A percentile compares a stretch with the other conserved stretches of the same genome.
Evolutionary conservation across 2,888 invertebrate genomes (phyloP).

Genomic region (Linyphia triangularis): DNA sequence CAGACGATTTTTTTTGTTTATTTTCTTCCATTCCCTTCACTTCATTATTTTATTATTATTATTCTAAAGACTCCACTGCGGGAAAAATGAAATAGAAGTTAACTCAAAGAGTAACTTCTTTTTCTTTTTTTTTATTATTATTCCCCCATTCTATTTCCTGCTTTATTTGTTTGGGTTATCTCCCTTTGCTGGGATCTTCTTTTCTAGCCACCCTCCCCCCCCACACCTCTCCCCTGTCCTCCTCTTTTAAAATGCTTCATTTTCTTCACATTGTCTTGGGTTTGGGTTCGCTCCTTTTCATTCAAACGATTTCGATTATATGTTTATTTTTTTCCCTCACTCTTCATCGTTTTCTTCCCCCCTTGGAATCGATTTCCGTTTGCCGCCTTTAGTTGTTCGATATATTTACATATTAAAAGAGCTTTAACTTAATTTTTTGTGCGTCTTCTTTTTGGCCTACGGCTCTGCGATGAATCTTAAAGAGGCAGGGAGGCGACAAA

Average conservation of each 20-base stretch:
- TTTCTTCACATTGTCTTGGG: conserved; percentile 62
- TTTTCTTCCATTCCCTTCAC: conserved; percentile 54
- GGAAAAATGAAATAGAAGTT: conserved; percentile 70
- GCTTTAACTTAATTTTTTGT: conserved; percentile 72
- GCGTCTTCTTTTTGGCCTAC: conserved; percentile 24
- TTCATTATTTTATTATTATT: conserved; percentile 74
- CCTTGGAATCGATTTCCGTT: conserved; percentile 69
- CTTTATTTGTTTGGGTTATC: conserved; percentile 30
- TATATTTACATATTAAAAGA: conserved; percentile 75
- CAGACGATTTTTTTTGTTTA: conserved; percentile 56
- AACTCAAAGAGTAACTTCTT: conserved; percentile 75
- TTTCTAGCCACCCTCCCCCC: not conserved
- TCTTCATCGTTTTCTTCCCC: conserved; percentile 22
- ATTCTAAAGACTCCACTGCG: conserved; percentile 60
- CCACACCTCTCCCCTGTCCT: conserved; percentile 11
- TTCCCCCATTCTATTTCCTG: conserved; percentile 29
- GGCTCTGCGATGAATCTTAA: conserved; percentile 69
- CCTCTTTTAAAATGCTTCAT: conserved; percentile 74
- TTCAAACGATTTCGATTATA: conserved; percentile 74
- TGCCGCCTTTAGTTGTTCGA: conserved; percentile 70
- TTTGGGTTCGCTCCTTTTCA: conserved; percentile 48
- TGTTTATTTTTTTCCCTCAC: conserved; percentile 37
- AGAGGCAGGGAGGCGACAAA: conserved; percentile 52
- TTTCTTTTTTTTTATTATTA: conserved; percentile 23
- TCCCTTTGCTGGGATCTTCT: conserved; percentile 12